Evolutionary conservation across 2,888 invertebrate species (phyloP).

Genomic region (Spatulosminthurus flaviceps): DNA sequence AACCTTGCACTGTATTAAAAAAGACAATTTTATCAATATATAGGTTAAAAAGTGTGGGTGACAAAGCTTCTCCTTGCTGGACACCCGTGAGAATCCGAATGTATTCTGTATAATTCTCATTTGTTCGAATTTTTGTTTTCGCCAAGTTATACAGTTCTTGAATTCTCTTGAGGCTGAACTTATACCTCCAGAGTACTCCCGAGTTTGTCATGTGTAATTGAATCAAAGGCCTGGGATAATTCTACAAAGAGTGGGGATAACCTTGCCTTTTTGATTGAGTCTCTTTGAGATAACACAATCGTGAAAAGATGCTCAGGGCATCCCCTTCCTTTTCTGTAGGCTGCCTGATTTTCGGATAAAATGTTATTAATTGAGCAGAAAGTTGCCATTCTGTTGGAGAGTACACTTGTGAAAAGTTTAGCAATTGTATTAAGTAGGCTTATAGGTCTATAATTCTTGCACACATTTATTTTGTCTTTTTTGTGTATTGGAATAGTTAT

Average conservation of each 20-base stretch:
- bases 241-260: background rate
- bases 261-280: background rate
- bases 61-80: slow-evolving; percentile 26
- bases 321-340: background rate
- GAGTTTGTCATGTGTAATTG: background rate
- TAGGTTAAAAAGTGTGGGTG: slow-evolving; percentile 24
- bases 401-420: background rate
- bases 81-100: slow-evolving; percentile 6
- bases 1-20: background rate
- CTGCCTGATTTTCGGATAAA: no score
- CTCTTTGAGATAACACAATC: background rate
- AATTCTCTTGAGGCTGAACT: background rate
- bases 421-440: background rate
- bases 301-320: background rate
- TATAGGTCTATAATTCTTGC: background rate
- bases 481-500: background rate
- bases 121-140: background rate
- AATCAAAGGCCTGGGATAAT: slow-evolving; percentile 19
- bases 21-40: slow-evolving; percentile 17
- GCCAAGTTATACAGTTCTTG: background rate
- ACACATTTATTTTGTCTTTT: background rate
- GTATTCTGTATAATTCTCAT: background rate
- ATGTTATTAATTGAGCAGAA: no score
- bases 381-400: background rate
- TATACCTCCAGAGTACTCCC: background rate